phyloP scores from a whole-genome alignment of 2,888 invertebrate species.

The Syrphus vitripennis region DNA sequence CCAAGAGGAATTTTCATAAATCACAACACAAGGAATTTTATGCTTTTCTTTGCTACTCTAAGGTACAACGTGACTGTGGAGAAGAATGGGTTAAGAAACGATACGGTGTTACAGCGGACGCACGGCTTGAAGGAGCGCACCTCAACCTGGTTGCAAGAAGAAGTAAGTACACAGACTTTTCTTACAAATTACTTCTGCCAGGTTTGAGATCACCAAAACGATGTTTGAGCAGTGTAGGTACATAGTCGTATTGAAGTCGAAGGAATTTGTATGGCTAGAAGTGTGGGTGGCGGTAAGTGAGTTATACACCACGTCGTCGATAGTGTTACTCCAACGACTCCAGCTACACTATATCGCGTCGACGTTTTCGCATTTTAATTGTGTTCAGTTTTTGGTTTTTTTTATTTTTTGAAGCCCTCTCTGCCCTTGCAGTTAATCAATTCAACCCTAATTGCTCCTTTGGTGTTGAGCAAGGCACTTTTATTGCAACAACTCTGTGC shows the following conservation, averaged over 20 bases:
- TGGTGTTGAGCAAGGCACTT: slow-evolving; percentile 68
- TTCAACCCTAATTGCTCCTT: slow-evolving; percentile 71
- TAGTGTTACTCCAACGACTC: slow-evolving; percentile 20
- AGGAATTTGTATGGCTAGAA: not conserved
- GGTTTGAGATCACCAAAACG: slow-evolving; percentile 31
- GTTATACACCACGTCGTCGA: slow-evolving; percentile 41
- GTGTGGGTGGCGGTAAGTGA: slow-evolving; percentile 28
- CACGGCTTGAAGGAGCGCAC: not conserved
- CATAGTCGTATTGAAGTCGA: slow-evolving; percentile 27
- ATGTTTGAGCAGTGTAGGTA: slow-evolving; percentile 42
- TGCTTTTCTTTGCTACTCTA: slow-evolving; percentile 54
- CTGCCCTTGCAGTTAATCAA: slow-evolving; percentile 66
- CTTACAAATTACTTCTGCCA: slow-evolving; percentile 57
- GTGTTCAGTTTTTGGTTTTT: slow-evolving; percentile 53
- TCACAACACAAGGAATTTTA: slow-evolving; percentile 70
- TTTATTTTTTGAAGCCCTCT: slow-evolving; percentile 38
- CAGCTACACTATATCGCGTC: not conserved
- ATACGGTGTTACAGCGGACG: not conserved
- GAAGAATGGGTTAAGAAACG: slow-evolving; percentile 8
- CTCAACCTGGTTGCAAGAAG: not conserved
- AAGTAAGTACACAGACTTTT: slow-evolving; percentile 9
- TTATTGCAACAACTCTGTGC: slow-evolving; percentile 51
- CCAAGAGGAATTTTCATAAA: slow-evolving; percentile 66
- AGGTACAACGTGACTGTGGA: slow-evolving; percentile 36
- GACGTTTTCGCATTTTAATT: slow-evolving; percentile 59